Evolutionary conservation across 2,797 vertebrate species (phyloP), one percentile per base, ranked within the genome.

Genomic region (Cirrhinus molitorella): DNA sequence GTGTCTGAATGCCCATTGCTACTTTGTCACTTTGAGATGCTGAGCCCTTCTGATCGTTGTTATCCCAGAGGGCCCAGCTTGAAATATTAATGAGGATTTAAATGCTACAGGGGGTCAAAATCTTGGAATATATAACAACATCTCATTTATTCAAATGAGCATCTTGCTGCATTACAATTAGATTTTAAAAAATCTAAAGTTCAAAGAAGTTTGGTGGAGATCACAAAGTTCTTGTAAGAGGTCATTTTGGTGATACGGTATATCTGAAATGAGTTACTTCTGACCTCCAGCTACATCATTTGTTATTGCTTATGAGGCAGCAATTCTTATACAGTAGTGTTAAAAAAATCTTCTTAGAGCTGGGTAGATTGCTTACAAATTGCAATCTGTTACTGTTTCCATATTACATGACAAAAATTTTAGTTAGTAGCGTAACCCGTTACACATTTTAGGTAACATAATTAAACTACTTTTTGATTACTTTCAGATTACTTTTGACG

Each of bases 1-100:
- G 85, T 57, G 55, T 21, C 53, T 79, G 59, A 86, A 83, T 88
- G 80, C 67, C 85, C 70, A 79, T 21, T 85, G 25, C 73, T 55
- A 19, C 61, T 77, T 87, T 76, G 73, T 89, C 28, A 87, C 73
- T 87, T 76, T 51, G 77, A 68, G 31, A 73, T 3, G 19, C 68
- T 25, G 23, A 81, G 84, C 59, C 63, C 13, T 77, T 55, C 81
- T 57, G 81, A 79, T 79, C 45, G 63, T 75, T 67, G 31, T 40
- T 2, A 25, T 55, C 79, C 66, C 53, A 45, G 40, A 86, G 78
- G 83, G 34, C 31, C 43, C 34, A 55, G 49, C 73, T 70, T 66
- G 34, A 80, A 80, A 84, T 83, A 67, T 85, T 83, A 87, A 88
- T 63, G 68, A 49, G 16, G 72, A 63, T 59, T 61, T 47, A 47